Conservation (phyloP, 2,113 vertebrate genomes). For the Calyptomena viridis region DNA sequence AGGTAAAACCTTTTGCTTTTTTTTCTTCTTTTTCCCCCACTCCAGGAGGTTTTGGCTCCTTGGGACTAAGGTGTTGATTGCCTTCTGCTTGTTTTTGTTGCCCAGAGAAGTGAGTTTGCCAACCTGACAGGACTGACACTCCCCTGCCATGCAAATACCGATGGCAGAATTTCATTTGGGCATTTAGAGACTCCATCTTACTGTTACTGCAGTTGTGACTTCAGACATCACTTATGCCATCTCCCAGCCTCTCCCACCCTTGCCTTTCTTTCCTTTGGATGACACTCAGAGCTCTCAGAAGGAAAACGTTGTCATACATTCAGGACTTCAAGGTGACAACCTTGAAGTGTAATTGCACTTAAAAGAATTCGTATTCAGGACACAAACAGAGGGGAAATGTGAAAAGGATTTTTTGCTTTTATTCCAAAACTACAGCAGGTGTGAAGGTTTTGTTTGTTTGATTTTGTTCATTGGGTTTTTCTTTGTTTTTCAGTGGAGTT, state of each 20-base stretch:
- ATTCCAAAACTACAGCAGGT: slow-evolving; percentile 12
- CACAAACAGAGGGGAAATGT: not conserved
- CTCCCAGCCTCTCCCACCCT: not conserved
- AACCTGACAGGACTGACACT: not conserved
- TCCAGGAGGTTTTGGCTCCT: not conserved
- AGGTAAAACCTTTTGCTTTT: not conserved
- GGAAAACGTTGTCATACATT: not conserved
- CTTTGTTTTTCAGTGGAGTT: not conserved
- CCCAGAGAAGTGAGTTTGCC: not conserved
- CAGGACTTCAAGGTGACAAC: not conserved
- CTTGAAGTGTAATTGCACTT: not conserved
- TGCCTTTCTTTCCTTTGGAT: not conserved
- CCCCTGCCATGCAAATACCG: not conserved
- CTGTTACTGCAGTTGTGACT: not conserved
- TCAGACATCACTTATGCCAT: not conserved
- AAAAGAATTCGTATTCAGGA: not conserved
- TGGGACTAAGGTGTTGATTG: not conserved
- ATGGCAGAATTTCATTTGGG: not conserved
- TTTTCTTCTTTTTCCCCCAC: too few species aligned
- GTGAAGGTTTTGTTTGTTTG: not conserved
- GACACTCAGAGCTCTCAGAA: not conserved
- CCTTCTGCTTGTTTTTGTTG: not conserved
- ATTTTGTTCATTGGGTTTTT: not conserved
- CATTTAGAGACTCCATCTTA: not conserved
- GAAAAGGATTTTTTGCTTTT: not conserved